Evolutionary conservation across 2,113 vertebrate genomes (phyloP).

Genomic region (Drymodes brunneopygia): DNA sequence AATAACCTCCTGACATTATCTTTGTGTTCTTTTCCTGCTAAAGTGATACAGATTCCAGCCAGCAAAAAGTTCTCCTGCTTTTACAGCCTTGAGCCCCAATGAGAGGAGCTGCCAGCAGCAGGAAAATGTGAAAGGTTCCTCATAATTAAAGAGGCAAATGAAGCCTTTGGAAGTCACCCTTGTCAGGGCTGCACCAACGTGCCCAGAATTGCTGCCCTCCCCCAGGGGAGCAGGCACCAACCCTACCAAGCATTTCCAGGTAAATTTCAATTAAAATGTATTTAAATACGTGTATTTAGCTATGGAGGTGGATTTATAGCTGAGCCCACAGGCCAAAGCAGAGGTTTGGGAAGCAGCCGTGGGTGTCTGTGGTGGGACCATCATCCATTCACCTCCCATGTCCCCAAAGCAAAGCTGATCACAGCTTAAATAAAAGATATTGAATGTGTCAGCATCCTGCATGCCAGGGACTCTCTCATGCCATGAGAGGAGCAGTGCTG

Average conservation of each 20-base stretch:
- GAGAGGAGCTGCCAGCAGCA: neutral
- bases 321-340: neutral
- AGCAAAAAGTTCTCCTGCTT: neutral
- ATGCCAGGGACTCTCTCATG: fast-evolving
- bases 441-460: neutral
- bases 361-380: fast-evolving
- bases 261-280: fast-evolving
- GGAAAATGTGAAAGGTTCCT: constrained; percentile 6
- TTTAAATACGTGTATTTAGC: fast-evolving
- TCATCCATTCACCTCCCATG: fast-evolving
- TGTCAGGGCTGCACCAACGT: neutral
- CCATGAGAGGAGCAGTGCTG: neutral
- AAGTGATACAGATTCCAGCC: neutral
- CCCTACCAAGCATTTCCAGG: neutral
- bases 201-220: neutral
- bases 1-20: constrained; percentile 50
- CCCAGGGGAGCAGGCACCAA: neutral
- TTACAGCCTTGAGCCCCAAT: neutral
- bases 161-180: neutral
- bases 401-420: neutral
- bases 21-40: constrained; percentile 1
- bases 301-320: neutral
- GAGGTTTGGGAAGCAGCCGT: neutral
- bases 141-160: constrained; percentile 21
- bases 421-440: fast-evolving